Evolutionary conservation across 2,113 vertebrate genomes (phyloP), one percentile per base, ranked within the genome.

Genomic region (Periophthalmodon schlosseri): DNA sequence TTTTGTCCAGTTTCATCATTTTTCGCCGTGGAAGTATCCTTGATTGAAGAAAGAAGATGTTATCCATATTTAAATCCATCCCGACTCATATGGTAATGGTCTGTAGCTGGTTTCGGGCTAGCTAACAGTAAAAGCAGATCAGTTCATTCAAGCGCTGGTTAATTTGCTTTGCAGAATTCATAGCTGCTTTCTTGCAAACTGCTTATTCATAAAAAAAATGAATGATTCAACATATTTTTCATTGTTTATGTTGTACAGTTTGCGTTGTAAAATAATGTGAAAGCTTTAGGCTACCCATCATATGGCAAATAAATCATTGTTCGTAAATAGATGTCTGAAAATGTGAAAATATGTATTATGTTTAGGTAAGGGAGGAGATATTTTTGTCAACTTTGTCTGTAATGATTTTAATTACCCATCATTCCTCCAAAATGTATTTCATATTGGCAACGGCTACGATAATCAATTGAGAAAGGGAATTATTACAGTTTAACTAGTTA

Each of bases 51-150:
- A 16, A 1, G 74, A 89, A 83, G 21, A 95, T 94, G 93, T 33
- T 94, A 72, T 84, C 93, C 1, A 76, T 91, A 54, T 94, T 95
- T 69, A 94, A 94, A 28, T 84, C 90, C 5, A 90, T 95, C 58
- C 93, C 93, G 2, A 91, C 94, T 2, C 93, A 95, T 47, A 95
- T 95, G 94, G 94, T 95, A 86, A 90, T 91, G 9, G 10, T 60
- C 33, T 1, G 10, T 6, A 0, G 0, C 0, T 66, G 1, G 7
- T 69, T n/a, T 5, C 1, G 9, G n/a, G 3, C 14, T 0, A 3
- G 8, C 0, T 63, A 63, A 70, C 52, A 21, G 52, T 21, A n/a
- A n/a, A n/a, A n/a, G 20, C 20, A n/a, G n/a, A n/a, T 54, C 5
- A n/a, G 20, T 54, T 1, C 7, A 44, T 44, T 10, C 39, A 44